Evolutionary conservation across 2,797 vertebrate species (phyloP), one percentile per base, ranked within the genome.

Genomic region (Neostethus bicornis): DNA sequence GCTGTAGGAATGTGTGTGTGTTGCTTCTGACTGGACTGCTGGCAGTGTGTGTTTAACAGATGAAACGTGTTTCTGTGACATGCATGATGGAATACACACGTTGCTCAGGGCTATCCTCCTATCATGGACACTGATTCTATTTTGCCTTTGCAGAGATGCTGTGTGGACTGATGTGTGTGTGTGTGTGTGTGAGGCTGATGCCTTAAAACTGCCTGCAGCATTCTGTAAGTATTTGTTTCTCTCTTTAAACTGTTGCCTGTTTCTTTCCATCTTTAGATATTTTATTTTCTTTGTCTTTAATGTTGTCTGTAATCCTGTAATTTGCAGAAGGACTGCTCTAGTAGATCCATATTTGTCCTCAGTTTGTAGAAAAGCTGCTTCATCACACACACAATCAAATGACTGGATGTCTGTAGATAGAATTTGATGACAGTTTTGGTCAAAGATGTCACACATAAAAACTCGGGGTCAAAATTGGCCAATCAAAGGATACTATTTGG

Each of bases 1-100:
- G n/a, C n/a, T n/a, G n/a, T n/a, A n/a, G n/a, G n/a, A n/a, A n/a
- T n/a, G n/a, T n/a, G n/a, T n/a, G n/a, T 74, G 67, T 38, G 67
- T 71, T 64, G 75, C 82, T 84, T 52, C 53, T 59, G n/a, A 77
- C 77, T 77, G 48, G 72, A 79, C 61, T 71, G 80, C 70, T 73
- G 75, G 38, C 65, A 13, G 42, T 62, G 62, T 51, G 34, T 87
- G 81, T 84, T 87, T 83, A 85, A 79, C 72, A 76, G 82, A 85
- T 79, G 78, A 84, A 86, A 80, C 61, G 63, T 66, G 74, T 77
- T 86, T 79, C 82, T 86, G 77, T 89, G 87, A 89, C 85, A 89
- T 66, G 75, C 79, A 63, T 81, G 79, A 83, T 85, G 58, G 80
- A 81, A 79, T 81, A 81, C 78, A 73, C 73, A 70, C 70, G 77